Conservation (phyloP, 2,888 invertebrate species). For the Eumacrocentrus americanus region DNA sequence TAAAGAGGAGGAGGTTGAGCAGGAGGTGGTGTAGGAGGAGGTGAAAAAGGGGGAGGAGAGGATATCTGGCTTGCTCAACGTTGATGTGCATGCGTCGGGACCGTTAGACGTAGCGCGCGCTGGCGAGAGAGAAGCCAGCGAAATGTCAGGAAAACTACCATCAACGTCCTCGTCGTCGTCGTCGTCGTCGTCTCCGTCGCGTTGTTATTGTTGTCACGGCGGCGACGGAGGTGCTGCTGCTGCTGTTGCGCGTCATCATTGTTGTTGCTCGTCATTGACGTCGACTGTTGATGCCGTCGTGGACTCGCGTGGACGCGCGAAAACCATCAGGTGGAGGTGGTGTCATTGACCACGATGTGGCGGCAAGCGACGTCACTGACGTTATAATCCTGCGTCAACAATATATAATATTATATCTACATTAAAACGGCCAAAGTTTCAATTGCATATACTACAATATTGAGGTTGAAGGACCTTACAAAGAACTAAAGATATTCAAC, state of each 20-base stretch:
- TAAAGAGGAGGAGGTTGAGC: slow-evolving; percentile 17
- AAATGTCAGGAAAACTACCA: slow-evolving; percentile 35
- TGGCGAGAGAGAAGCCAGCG: slow-evolving; percentile 37
- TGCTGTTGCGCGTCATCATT: neutral
- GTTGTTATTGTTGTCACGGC: slow-evolving; percentile 29
- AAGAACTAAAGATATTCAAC: too few relatives aligned
- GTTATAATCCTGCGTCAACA: neutral
- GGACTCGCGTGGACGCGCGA: neutral
- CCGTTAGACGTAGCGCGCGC: slow-evolving; percentile 31
- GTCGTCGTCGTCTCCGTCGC: slow-evolving; percentile 28
- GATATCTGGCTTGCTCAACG: slow-evolving; percentile 2
- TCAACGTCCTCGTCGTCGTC: slow-evolving; percentile 29
- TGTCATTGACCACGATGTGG: slow-evolving; percentile 20
- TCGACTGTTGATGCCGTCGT: neutral
- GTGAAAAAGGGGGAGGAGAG: slow-evolving; percentile 16
- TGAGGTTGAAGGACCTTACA: too few relatives aligned
- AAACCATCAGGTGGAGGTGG: neutral
- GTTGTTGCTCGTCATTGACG: neutral
- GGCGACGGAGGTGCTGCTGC: slow-evolving; percentile 22
- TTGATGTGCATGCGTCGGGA: slow-evolving; percentile 19
- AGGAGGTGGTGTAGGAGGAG: slow-evolving; percentile 16
- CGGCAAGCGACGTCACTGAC: neutral
- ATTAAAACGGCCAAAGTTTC: too few relatives aligned
- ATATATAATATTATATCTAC: too few relatives aligned
- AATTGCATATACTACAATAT: too few relatives aligned